These are phyloP conservation scores for Leptodactylus fuscus DNA, from an alignment of 2,113 vertebrate species.

Conservation along the genomic window DNA sequence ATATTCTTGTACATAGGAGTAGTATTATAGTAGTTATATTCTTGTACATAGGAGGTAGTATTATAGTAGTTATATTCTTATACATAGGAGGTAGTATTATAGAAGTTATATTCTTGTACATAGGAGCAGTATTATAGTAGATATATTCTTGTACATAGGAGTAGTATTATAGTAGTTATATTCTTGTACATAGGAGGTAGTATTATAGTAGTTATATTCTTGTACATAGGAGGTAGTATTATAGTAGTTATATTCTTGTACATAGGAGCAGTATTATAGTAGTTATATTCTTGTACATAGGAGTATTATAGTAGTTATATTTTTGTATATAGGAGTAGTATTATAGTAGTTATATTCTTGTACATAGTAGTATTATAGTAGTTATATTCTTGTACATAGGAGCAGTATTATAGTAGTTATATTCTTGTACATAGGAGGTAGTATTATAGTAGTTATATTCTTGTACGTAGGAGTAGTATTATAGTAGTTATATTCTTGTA, in stretches of 20 bases:
- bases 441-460: slow-evolving; percentile 3
- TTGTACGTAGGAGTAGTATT: neutral
- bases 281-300: neutral
- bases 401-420: slow-evolving; percentile 11
- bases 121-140: neutral
- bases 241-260: neutral
- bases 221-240: neutral
- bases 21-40: slow-evolving; percentile 11
- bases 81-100: slow-evolving; percentile 9
- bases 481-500: slow-evolving; percentile 6
- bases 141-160: neutral
- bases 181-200: neutral
- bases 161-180: slow-evolving; percentile 1
- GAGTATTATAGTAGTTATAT: neutral
- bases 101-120: neutral
- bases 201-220: slow-evolving; percentile 6
- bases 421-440: neutral
- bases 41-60: neutral
- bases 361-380: neutral
- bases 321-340: neutral
- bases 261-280: neutral
- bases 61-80: slow-evolving; percentile 6
- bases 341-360: neutral
- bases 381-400: slow-evolving; percentile 7
- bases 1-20: neutral